A percentile compares a stretch with the other conserved stretches of the same genome.
Conservation (phyloP, 1,140 invertebrate genomes). For the Drosophila leontia region DNA sequence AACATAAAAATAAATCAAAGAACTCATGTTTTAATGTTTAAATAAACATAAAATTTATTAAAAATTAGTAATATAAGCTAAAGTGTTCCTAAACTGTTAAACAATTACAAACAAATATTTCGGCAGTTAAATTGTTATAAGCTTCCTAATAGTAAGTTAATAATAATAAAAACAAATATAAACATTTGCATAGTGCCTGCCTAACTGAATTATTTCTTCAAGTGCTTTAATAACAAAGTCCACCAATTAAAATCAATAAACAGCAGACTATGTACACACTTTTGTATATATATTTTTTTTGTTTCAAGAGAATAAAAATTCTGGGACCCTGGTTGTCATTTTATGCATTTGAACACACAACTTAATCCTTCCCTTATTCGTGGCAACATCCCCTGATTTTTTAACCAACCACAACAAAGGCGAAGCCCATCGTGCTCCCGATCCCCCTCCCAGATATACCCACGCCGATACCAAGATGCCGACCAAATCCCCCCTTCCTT, state of each 20-base stretch:
- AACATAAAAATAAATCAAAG: no score
- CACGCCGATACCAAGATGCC: neutral
- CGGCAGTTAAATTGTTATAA: neutral
- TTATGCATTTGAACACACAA: conserved; percentile 17
- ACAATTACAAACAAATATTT: neutral
- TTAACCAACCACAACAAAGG: conserved; percentile 5
- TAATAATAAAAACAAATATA: neutral
- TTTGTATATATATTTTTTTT: neutral
- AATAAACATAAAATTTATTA: no score
- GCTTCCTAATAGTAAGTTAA: neutral
- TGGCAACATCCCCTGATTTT: conserved; percentile 23
- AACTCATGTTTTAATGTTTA: no score
- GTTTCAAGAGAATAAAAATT: neutral
- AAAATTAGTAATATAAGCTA: no score
- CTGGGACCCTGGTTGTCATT: conserved; percentile 8
- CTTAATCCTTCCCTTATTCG: conserved; percentile 4
- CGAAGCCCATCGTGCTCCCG: conserved; percentile 2
- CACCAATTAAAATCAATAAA: conserved; percentile 19
- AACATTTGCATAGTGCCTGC: no score
- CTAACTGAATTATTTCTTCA: neutral
- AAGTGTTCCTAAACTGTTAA: no score
- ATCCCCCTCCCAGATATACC: conserved; percentile 10
- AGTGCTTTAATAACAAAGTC: conserved; percentile 5
- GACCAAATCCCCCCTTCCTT: neutral
- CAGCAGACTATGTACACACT: neutral